phyloP scores from a whole-genome alignment of 2,113 vertebrate genomes.

The Lepidothrix coronata region DNA sequence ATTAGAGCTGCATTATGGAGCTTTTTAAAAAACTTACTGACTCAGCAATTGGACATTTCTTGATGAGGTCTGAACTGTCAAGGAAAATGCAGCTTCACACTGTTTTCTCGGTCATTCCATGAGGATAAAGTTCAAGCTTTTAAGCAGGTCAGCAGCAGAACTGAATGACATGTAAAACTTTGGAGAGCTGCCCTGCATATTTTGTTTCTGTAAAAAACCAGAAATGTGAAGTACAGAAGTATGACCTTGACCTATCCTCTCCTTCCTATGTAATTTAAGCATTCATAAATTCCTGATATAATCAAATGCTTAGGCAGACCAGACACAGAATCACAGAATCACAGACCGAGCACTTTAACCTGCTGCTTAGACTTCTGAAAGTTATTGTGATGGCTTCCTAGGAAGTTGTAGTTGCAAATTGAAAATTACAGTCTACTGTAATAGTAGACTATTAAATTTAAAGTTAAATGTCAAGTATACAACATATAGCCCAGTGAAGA shows the following conservation, averaged over 20 bases:
- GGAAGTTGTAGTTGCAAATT: neutral
- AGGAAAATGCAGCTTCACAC: conserved; percentile 36
- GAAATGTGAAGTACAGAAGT: neutral
- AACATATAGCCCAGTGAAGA: neutral
- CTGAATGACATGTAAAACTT: neutral
- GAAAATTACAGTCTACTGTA: neutral
- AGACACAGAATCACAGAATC: neutral
- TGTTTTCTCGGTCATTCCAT: conserved; percentile 2
- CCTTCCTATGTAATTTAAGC: neutral
- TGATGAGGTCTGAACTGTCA: conserved; percentile 41
- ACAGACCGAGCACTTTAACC: neutral
- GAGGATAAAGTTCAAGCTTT: conserved; percentile 10
- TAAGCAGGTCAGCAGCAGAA: conserved; percentile 15
- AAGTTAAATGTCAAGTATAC: neutral
- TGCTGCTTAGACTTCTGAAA: neutral
- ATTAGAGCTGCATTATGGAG: conserved; percentile 41
- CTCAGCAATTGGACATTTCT: conserved; percentile 52
- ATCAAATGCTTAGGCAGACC: neutral
- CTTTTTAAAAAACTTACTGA: conserved; percentile 54
- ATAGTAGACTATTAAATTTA: neutral
- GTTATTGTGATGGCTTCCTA: neutral
- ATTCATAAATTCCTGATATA: neutral
- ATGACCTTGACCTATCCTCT: neutral
- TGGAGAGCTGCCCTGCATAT: conserved; percentile 17
- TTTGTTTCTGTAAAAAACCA: neutral